Evolutionary conservation across 2,888 invertebrate genomes (phyloP), one percentile per base, ranked within the genome.

Genomic region (Morpho achilles): DNA sequence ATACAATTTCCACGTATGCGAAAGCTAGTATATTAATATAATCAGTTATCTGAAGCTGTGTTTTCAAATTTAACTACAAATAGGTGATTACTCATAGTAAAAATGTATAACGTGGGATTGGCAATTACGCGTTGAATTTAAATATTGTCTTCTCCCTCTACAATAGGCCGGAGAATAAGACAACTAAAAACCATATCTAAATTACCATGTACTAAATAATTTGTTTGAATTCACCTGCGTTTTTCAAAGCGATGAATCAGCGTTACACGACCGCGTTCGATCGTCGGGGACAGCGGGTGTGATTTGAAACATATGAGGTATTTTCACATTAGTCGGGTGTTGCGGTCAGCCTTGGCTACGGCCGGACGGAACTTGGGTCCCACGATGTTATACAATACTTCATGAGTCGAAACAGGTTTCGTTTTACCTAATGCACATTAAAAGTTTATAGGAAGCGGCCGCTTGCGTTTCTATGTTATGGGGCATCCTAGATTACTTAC

Each of bases 351-450:
- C 70, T 71, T 69, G 67, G 64, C 67, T 64, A 64, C 63, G 64
- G 66, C 64, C 67, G 70, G 67, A 66, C 66, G 69, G 65, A 66
- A 69, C 67, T 58, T 54, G 64, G 63, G 67, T 70, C 71, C 67
- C 72, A 70, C 72, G 70, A 50, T 67, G 69, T 70, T 70, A 71
- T 72, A 69, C 72, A 72, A 73, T 69, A 68, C 72, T 67, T 71
- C 65, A 69, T 63, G 64, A 64, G 61, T 66, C 56, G 56, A 64
- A 73, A 72, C 72, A 66, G 73, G 73, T 73, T 73, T 70, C 65
- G 64, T 68, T 71, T 73, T 69, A 71, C 69, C 68, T 68, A 67
- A 67, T 68, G 67, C 65, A 67, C 69, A 68, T 70, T 68, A 69
- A 69, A 71, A 68, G 61, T 68, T 70, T 70, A 66, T 66, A 67